Evolutionary conservation across 2,113 vertebrate genomes (phyloP).

Genomic region (Neomonachus schauinslandi): DNA sequence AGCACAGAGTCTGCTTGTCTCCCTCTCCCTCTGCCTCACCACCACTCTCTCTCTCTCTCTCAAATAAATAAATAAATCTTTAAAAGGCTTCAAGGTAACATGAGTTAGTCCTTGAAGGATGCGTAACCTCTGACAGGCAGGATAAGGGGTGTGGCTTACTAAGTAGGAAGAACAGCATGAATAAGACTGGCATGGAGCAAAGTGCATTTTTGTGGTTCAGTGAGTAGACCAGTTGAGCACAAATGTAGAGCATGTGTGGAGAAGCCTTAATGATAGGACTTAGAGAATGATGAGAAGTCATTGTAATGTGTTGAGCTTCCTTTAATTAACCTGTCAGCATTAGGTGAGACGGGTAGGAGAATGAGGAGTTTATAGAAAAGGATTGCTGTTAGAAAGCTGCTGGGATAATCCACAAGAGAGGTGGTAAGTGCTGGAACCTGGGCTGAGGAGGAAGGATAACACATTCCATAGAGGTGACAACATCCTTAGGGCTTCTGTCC

Average conservation of each 20-base stretch:
- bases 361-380: background rate
- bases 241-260: background rate
- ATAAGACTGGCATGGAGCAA: background rate
- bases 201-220: background rate
- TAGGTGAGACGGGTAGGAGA: background rate
- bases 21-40: background rate
- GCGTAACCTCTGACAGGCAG: background rate
- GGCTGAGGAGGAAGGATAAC: background rate
- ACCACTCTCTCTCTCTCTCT: background rate
- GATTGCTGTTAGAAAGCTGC: background rate
- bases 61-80: background rate
- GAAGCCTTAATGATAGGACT: background rate
- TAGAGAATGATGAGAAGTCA: background rate
- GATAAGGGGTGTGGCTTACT: background rate
- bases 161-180: background rate
- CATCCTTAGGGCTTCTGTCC: background rate
- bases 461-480: fast-evolving
- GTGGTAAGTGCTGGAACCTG: background rate
- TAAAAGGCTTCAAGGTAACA: background rate
- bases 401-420: background rate
- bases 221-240: background rate
- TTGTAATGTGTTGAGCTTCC: background rate
- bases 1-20: background rate
- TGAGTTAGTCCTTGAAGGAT: background rate
- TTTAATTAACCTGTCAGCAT: background rate